Base-by-base conservation (phyloP, 2,888 invertebrate genomes). In the Gymnoscelis rufifasciata region DNA sequence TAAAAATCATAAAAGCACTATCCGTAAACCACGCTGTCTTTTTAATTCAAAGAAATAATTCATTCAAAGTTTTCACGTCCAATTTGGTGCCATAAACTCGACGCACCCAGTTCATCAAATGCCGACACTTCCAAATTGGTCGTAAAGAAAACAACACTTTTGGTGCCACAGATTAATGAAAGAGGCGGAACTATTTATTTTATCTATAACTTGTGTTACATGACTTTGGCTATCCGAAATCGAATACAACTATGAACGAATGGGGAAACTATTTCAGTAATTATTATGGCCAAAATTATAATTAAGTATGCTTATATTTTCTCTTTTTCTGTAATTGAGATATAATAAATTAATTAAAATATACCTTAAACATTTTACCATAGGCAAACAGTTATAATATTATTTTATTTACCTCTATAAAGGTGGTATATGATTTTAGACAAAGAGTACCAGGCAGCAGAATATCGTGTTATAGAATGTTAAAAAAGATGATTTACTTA, bases 181-280 rank as follows among this genome's bases (percentile, higher is more conserved):
- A 43, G 40, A 36, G 13, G 33, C 30, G 64, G 58, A 68, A 61
- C 64, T 60, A 64, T 74, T 71, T 69, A 39, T 37, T 40, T 24
- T 4, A 36, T 46, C 51, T 38, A 51, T 52, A 46, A 33, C 39
- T 46, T 51, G 47, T 51, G 44, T 47, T 54, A 52, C 54, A 56
- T 48, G 46, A 59, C 65, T 65, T 71, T 75, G 80, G 81, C 76
- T 80, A 80, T 72, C 73, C 66, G 44, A 40, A 24, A 44, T 33
- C 31, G 38, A 8, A n/a, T n/a, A n/a, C n/a, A n/a, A n/a, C n/a
- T 26, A 14, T 8, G 28, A n/a, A 33, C 29, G 30, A 1, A 26
- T n/a, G n/a, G n/a, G n/a, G n/a, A 36, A 47, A 30, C 28, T 11
- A 26, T 39, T n/a, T n/a, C n/a, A n/a, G n/a, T n/a, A n/a, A n/a